Evolutionary conservation across 2,888 invertebrate genomes (phyloP), one percentile per base, ranked within the genome.

Genomic region (Macrosiphum euphorbiae): DNA sequence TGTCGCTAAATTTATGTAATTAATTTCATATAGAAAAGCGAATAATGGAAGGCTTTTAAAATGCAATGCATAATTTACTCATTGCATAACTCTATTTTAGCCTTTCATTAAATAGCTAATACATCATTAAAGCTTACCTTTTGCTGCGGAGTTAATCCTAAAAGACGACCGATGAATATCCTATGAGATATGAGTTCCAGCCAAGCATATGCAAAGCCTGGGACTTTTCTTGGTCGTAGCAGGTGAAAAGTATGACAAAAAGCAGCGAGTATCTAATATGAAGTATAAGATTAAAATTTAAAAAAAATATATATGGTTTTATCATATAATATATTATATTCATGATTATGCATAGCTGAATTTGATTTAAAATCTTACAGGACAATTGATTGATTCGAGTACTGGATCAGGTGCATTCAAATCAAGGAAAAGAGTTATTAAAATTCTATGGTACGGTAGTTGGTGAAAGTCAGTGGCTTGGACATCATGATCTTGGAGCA

Each of bases 141-240:
- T 96, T 99, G 98, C 95, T 98, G 98, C 11, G 98, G 98, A 26
- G 98, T 98, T 94, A 98, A 97, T 0, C 98, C 98, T 55, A 99
- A 96, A 96, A 99, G 98, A 93, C 99, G 97, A 92, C 99, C 99
- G 95, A 99, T 98, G 96, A 99, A 99, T 0, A 98, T 98, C 93
- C 99, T 97, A 96, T 99, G 99, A 0, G 99, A 99, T 85, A 99
- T 98, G 89, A 99, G 96, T 96, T 99, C 99, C 94, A 99, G 96
- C 99, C 99, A 99, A 4, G 99, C 98, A 96, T 98, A 99, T 94
- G 99, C 98, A 96, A 99, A 99, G 0, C 98, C 99, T 0, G 99
- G 99, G 0, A 98, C 99, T 95, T 98, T 98, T 88, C 97, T 97
- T 24, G 99, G 99, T 94, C 99, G 97, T 95, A 99, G 96, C 95